Conservation (phyloP, 2,888 invertebrate genomes). For the Rugalucina vietnamica region DNA sequence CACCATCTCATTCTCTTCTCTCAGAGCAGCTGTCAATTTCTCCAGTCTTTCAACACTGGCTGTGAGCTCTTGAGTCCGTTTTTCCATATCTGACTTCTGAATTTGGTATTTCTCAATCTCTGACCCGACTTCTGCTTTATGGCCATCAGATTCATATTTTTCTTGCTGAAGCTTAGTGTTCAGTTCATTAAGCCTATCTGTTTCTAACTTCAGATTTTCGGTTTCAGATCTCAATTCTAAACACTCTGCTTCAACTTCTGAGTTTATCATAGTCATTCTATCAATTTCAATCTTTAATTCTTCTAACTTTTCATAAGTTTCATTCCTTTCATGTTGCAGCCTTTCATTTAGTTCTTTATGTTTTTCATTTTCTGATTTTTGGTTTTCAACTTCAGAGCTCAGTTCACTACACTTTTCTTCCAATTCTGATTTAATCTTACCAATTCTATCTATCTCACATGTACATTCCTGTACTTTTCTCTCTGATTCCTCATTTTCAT, state of each 20-base stretch:
- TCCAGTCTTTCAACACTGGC: conserved; percentile 6
- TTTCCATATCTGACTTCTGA: not conserved
- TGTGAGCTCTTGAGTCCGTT: not conserved
- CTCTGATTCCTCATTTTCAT: not conserved
- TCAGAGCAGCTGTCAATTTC: not conserved
- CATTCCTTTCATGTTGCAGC: too few species aligned
- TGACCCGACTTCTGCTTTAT: not conserved
- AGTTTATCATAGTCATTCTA: conserved; percentile 15
- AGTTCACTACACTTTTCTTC: not conserved
- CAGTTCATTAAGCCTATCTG: not conserved
- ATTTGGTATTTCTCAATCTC: not conserved
- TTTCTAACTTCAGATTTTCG: conserved; percentile 24
- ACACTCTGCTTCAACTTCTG: conserved; percentile 39
- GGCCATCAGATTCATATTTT: not conserved
- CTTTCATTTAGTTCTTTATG: not conserved
- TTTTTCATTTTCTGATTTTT: not conserved
- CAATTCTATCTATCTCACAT: conserved; percentile 4
- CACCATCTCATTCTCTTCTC: not conserved
- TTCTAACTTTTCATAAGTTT: too few species aligned
- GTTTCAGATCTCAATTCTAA: conserved; percentile 25
- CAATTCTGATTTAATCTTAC: not conserved
- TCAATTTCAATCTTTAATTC: too few species aligned
- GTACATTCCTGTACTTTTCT: not conserved
- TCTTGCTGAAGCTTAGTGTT: not conserved
- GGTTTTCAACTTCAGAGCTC: not conserved